These are phyloP conservation scores for Quadroppia sp. DNA, from an alignment of 2,888 invertebrate genomes.

Conservation along the genomic window DNA sequence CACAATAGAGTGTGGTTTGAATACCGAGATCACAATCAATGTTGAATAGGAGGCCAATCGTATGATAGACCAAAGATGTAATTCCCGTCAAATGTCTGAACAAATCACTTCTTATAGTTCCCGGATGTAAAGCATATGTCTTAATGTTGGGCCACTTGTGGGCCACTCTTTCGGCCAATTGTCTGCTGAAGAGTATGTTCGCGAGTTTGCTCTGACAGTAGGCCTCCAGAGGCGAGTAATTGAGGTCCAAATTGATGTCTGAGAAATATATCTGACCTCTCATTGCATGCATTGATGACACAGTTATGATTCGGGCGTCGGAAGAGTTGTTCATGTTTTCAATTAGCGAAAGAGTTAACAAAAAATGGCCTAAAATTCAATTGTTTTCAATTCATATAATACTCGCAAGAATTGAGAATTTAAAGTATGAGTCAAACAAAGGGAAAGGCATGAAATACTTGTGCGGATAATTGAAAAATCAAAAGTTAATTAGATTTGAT, in stretches of 20 bases:
- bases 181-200: slow-evolving; percentile 52
- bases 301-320: slow-evolving; percentile 46
- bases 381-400: too few species aligned
- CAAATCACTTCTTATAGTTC: slow-evolving; percentile 54
- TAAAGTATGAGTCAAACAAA: neutral
- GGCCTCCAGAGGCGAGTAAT: slow-evolving; percentile 48
- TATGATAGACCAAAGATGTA: slow-evolving; percentile 50
- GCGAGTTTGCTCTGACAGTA: slow-evolving; percentile 54
- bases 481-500: too few species aligned
- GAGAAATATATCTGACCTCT: slow-evolving; percentile 50
- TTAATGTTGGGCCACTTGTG: slow-evolving; percentile 47
- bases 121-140: slow-evolving; percentile 55
- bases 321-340: slow-evolving; percentile 45
- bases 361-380: slow-evolving; percentile 44
- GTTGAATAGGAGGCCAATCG: slow-evolving; percentile 50
- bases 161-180: slow-evolving; percentile 50
- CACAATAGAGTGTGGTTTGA: slow-evolving; percentile 69
- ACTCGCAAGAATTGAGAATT: too few species aligned
- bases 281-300: slow-evolving; percentile 54
- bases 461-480: too few species aligned
- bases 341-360: slow-evolving; percentile 44
- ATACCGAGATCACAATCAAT: slow-evolving; percentile 57
- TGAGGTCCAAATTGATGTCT: slow-evolving; percentile 49
- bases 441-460: too few species aligned
- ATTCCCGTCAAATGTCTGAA: slow-evolving; percentile 52